Base-by-base conservation (phyloP, 2,113 vertebrate species). In the Castor canadensis region DNA sequence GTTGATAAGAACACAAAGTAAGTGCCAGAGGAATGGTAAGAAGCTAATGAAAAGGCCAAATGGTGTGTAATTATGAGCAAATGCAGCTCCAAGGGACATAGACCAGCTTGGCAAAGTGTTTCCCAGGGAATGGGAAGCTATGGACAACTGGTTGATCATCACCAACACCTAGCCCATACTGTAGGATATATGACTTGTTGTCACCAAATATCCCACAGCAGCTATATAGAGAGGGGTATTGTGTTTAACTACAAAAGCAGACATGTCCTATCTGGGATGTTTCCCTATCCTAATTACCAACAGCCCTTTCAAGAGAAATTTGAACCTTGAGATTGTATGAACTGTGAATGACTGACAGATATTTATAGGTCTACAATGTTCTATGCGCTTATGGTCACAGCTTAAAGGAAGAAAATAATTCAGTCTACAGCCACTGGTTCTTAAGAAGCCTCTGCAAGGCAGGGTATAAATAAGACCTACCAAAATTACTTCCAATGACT, bases 401-500 rank as follows among this genome's bases (percentile, higher is more conserved):
- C 26, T 93, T 91, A 52, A 66, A 11, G 73, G 54, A 30, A 58
- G 56, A 76, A 40, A 75, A 58, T 40, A 45, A 76, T 17, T 95
- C 64, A 4, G 24, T 79, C 62, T 82, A 20, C 38, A 95, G 52
- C n/a, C n/a, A 54, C 79, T 64, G 19, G 24, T 38, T 79, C 80
- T 79, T 52, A 47, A 95, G 80, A 79, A 47, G 20, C 30, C 26
- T 72, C 49, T 40, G 4, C 75, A 87, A 64, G 45, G 62, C 26
- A 19, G 60, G 64, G 8, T 52, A 87, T 69, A 93, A 87, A 90
- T 40, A 80, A 88, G 76, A 79, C 72, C 62, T 84, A 69, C 62
- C 88, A 62, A 75, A 80, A 89, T 95, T 49, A 52, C 24, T 93
- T 75, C 64, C 58, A 13, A 5, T 38, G 81, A 76, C 71, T 95